Base-by-base conservation (phyloP, 2,113 vertebrate genomes). In the Gobiocypris rarus region DNA sequence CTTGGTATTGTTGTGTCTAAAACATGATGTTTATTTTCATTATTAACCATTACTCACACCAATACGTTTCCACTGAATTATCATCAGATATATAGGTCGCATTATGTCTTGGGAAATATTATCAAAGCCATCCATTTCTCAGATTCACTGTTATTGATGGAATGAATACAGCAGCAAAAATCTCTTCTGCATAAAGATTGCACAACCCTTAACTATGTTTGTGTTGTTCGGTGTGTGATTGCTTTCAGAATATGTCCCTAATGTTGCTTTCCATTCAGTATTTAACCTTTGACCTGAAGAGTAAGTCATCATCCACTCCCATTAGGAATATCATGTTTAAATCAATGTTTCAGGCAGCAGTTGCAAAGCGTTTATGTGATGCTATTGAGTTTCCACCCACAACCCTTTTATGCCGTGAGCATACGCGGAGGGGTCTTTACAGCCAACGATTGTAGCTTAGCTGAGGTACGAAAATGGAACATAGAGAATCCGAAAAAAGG, bases 401-500 rank as follows among this genome's bases (percentile, higher is more conserved):
- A 75, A 61, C 71, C 74, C 34, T 34, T 71, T 78, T 31, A 83
- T 24, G 6, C 22, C 41, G 1, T 52, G 61, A 71, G 61, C 31
- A 3, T 59, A 81, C 70, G 22, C 13, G n/a, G 61, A 50, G 31
- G 56, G 48, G 26, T 75, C 56, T 61, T 19, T 48, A 24, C 17
- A n/a, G 45, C 45, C 56, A 54, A 9, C 11, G 41, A 77, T 70
- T 14, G 58, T 28, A 54, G 13, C 28, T 48, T 58, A 58, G 54
- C 11, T 41, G 24, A n/a, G 59, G 50, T 54, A 61, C 9, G 45
- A 11, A 74, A 79, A 84, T 59, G 58, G 82, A 81, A 69, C 54
- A 9, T 43, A 31, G 48, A 73, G 85, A 84, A 89, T 85, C 83
- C 15, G 76, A 87, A 87, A 38, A 34, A 73, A 24, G 56, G 52